These are phyloP conservation scores for Chondrosia reniformis DNA, from an alignment of 37 sponge, comb jelly and placozoan genomes.

Conservation along the genomic window DNA sequence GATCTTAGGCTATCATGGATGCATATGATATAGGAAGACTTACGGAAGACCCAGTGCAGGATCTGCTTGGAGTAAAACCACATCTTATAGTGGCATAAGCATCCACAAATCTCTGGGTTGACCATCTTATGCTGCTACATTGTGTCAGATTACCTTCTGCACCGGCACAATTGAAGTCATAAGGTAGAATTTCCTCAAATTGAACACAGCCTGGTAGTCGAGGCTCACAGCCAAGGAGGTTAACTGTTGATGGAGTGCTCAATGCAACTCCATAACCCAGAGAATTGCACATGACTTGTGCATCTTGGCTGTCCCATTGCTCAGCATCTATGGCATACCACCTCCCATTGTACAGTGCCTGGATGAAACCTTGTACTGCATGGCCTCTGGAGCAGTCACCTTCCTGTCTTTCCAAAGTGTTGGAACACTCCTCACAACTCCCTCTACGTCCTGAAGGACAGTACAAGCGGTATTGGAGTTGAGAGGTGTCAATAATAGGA, in stretches of 20 bases:
- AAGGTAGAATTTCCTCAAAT: neutral
- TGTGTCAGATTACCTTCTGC: neutral
- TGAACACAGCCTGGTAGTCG: neutral
- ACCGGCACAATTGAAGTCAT: neutral
- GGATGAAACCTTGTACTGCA: slow-evolving; percentile 55
- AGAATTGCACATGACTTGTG: neutral
- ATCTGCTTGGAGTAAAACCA: slow-evolving; percentile 30
- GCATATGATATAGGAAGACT: too few species aligned
- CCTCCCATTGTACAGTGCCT: slow-evolving; percentile 11
- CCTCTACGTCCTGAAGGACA: slow-evolving; percentile 17
- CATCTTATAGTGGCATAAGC: slow-evolving; percentile 54
- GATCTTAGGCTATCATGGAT: too few species aligned
- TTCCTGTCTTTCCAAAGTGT: neutral
- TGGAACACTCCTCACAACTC: slow-evolving; percentile 39
- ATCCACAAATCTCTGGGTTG: neutral
- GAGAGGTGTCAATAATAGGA: slow-evolving; percentile 4
- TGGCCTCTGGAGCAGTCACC: slow-evolving; percentile 23
- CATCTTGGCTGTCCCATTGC: neutral
- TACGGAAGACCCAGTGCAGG: slow-evolving; percentile 14
- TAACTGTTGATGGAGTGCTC: neutral
- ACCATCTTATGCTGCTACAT: neutral
- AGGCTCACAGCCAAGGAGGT: neutral
- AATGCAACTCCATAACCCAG: slow-evolving; percentile 14
- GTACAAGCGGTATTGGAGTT: neutral
- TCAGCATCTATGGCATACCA: slow-evolving; percentile 48